Base-by-base conservation (phyloP, 2,797 vertebrate genomes). In the Etheostoma perlongum region DNA sequence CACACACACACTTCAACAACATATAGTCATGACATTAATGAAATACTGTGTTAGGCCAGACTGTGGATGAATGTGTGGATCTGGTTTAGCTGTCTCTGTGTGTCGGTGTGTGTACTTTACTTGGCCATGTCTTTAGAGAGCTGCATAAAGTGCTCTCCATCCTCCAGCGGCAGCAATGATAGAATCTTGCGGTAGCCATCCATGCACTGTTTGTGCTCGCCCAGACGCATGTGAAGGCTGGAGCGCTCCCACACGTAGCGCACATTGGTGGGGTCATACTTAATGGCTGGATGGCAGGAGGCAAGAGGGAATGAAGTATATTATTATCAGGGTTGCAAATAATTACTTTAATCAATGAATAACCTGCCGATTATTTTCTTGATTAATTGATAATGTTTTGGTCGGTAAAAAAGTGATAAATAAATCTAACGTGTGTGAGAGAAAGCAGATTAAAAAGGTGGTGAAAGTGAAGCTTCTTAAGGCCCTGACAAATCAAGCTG, bases 121-220 rank as follows among this genome's bases (percentile, higher is more conserved):
- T 91, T 99, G 76, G 98, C 98, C 98, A 99, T 99, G 91, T 99
- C 98, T 72, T 97, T 97, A 27, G 98, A 96, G 72, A 99, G 89
- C 81, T 98, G 97, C 97, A 99, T 99, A 81, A 99, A 99, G 54
- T 97, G 96, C 48, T 98, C 97, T 2, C 97, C 98, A 1, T 99
- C 97, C n/a, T 96, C 94, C 61, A 96, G 92, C 6, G 98, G 96
- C 81, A 99, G 94, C 67, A 99, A 96, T 0, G 96, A 96, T 53
- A 99, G 90, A 88, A 99, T 97, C 33, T 94, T 95, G 58, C 98
- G 94, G 86, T 99, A 99, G 21, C 98, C 98, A 0, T 99, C 98
- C 98, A 99, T 99, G 40, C 97, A 97, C 90, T 96, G 94, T 80
- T 97, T 98, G 85, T 99, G 97, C 4, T 99, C 98, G 0, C 98